These are phyloP conservation scores for Drosophila leonis DNA, from an alignment of 2,888 invertebrate species.

Conservation along the genomic window DNA sequence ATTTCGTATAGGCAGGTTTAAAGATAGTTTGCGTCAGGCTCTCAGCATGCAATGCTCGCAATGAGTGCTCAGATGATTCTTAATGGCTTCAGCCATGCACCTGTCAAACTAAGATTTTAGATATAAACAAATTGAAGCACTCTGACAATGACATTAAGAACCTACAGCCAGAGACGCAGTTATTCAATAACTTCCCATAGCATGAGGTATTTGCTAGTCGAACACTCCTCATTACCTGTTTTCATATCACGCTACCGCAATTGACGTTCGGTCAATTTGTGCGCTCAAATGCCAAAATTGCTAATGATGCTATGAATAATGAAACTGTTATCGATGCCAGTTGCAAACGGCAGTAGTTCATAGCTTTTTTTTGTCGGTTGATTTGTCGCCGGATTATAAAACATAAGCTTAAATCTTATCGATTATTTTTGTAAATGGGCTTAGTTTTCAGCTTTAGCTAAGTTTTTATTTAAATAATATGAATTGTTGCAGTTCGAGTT, in stretches of 20 bases:
- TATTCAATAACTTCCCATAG: background rate
- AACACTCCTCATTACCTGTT: background rate
- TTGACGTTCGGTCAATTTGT: background rate
- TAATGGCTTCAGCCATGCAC: too few species aligned
- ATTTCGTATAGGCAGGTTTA: too few species aligned
- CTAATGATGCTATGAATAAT: slow-evolving; percentile 6
- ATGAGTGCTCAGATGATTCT: too few species aligned
- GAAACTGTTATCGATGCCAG: background rate
- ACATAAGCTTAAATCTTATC: background rate
- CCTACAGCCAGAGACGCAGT: too few species aligned
- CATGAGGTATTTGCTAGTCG: background rate
- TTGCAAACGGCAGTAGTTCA: background rate
- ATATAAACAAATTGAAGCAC: too few species aligned
- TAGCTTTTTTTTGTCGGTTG: background rate
- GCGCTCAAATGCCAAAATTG: slow-evolving; percentile 3
- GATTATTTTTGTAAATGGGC: background rate
- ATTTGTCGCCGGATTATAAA: background rate
- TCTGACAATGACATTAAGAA: too few species aligned
- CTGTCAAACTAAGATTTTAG: too few species aligned
- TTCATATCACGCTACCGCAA: background rate
- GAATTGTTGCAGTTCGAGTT: background rate
- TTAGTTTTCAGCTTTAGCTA: too few species aligned
- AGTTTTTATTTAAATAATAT: background rate
- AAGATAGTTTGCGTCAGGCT: too few species aligned
- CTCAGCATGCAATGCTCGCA: too few species aligned